These are phyloP conservation scores for Donacobius atricapilla DNA, from an alignment of 2,113 vertebrate genomes.

Conservation along the genomic window DNA sequence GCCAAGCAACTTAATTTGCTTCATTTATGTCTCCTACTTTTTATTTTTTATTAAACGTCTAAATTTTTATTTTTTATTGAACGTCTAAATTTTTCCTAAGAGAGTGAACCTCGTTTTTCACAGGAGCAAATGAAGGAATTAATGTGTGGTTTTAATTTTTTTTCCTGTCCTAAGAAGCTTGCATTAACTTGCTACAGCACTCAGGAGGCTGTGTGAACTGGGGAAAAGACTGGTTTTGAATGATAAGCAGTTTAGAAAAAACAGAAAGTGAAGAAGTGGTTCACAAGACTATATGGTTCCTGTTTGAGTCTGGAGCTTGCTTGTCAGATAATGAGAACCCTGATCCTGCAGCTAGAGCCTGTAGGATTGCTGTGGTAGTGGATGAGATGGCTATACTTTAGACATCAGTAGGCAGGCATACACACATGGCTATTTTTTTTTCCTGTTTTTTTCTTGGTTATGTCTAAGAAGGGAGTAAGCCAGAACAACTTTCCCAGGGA, in stretches of 20 bases:
- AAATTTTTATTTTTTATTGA: no score
- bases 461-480: not conserved
- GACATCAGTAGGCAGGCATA: not conserved
- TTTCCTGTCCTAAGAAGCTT: not conserved
- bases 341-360: not conserved
- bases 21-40: no score
- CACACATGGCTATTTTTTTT: not conserved
- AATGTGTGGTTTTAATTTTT: not conserved
- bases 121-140: not conserved
- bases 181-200: not conserved
- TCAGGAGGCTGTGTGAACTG: not conserved
- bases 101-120: no score
- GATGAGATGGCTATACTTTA: not conserved
- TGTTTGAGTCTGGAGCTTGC: not conserved
- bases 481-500: not conserved
- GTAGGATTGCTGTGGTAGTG: not conserved
- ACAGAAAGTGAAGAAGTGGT: not conserved
- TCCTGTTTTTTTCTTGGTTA: not conserved
- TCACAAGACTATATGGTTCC: not conserved
- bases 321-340: not conserved
- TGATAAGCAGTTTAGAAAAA: not conserved
- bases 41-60: no score
- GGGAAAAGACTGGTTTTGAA: not conserved
- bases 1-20: no score
- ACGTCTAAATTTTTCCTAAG: no score